Evolutionary conservation across 2,797 vertebrate species (phyloP).

Genomic region (Mus caroli): DNA sequence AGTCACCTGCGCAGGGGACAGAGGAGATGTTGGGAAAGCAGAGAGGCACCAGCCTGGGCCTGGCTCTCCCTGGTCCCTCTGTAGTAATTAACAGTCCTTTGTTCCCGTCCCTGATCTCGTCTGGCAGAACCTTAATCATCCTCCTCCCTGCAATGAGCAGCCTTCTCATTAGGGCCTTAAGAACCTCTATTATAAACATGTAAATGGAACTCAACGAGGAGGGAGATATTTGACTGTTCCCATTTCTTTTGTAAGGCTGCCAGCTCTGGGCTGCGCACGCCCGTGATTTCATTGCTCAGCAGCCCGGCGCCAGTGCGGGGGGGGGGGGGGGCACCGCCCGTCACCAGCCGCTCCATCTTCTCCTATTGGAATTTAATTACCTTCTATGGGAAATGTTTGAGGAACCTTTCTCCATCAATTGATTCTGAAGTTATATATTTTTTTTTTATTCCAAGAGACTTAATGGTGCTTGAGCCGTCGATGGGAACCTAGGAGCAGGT

Average conservation of each 20-base stretch:
- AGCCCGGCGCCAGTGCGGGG: slow-evolving; percentile 67
- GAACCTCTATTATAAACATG: slow-evolving; percentile 89
- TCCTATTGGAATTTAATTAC: slow-evolving; percentile 74
- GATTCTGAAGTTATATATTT: slow-evolving; percentile 68
- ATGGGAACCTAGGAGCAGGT: not conserved
- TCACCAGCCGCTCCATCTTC: slow-evolving; percentile 75
- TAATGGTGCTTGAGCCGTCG: slow-evolving; percentile 2
- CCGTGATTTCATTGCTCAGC: slow-evolving; percentile 78
- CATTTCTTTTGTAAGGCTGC: slow-evolving; percentile 88
- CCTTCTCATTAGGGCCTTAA: slow-evolving; percentile 89
- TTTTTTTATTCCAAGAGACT: slow-evolving; percentile 68
- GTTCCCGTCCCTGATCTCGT: slow-evolving; percentile 82
- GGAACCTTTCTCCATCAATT: slow-evolving; percentile 71
- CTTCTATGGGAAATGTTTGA: slow-evolving; percentile 50
- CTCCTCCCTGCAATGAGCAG: slow-evolving; percentile 87
- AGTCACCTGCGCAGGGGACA: not conserved
- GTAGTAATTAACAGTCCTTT: slow-evolving; percentile 87
- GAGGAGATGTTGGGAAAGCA: not conserved
- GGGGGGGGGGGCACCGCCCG: not conserved
- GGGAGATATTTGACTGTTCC: slow-evolving; percentile 89
- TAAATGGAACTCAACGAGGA: slow-evolving; percentile 88
- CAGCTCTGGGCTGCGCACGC: slow-evolving; percentile 77
- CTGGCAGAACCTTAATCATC: slow-evolving; percentile 87
- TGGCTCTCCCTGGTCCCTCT: slow-evolving; percentile 80
- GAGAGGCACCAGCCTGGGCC: slow-evolving; percentile 23